A percentile compares a stretch with the other conserved stretches of the same genome.
phyloP scores from a whole-genome alignment of 2,113 vertebrate species.

The Osmerus eperlanus region DNA sequence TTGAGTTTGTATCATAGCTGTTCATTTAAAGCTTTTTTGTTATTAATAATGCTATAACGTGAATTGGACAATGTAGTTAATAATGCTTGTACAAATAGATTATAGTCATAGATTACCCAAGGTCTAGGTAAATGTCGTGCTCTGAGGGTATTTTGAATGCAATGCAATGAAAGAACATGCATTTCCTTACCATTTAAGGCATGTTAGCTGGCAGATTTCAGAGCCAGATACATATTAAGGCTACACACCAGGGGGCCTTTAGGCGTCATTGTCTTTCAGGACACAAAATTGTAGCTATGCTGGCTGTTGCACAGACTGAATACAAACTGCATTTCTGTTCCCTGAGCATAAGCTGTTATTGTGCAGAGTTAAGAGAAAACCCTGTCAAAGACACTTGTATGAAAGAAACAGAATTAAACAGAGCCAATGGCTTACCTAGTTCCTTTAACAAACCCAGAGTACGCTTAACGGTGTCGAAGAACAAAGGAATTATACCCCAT shows the following conservation, averaged over 20 bases:
- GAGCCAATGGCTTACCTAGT: conserved; percentile 35
- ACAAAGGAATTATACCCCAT: conserved; percentile 18
- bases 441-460: conserved; percentile 53
- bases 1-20: too few species aligned
- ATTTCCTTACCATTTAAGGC: conserved; percentile 20
- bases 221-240: conserved; percentile 24
- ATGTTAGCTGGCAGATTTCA: conserved; percentile 42
- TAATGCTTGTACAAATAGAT: too few species aligned
- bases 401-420: conserved; percentile 24
- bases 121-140: not conserved
- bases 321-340: conserved; percentile 57
- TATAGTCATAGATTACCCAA: not conserved
- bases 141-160: conserved; percentile 18
- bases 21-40: too few species aligned
- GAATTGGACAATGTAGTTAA: too few species aligned
- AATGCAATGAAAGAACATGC: conserved; percentile 14
- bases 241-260: conserved; percentile 53
- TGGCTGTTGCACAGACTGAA: conserved; percentile 60
- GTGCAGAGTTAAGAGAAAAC: conserved; percentile 38
- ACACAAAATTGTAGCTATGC: conserved; percentile 60
- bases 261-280: conserved; percentile 61
- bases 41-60: too few species aligned
- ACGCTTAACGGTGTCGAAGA: conserved; percentile 12
- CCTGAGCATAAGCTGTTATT: conserved; percentile 49
- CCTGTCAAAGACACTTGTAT: conserved; percentile 49